phyloP scores from a whole-genome alignment of 2,797 vertebrate genomes.

The Acipenser transmontanus region DNA sequence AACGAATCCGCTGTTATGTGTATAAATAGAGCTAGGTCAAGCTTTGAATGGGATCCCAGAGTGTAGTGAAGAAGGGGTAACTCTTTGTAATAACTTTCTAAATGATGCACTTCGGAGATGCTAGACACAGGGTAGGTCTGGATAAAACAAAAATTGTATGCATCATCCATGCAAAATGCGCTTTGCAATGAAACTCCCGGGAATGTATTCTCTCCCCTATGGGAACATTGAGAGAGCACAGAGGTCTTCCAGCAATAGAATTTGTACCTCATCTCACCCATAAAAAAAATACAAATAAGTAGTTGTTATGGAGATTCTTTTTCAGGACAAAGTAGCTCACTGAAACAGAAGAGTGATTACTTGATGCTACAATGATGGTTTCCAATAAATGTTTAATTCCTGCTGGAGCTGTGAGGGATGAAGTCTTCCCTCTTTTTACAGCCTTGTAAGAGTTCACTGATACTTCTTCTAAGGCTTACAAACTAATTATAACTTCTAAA shows the following conservation, averaged over 20 bases:
- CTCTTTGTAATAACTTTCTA: too few species aligned
- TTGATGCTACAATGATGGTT: conserved; percentile 5
- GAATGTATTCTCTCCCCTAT: conserved; percentile 10
- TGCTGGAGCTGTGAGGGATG: not conserved
- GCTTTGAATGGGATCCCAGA: too few species aligned
- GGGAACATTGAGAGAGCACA: not conserved
- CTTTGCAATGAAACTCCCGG: not conserved
- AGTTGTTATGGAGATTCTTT: conserved; percentile 15
- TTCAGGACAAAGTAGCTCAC: conserved; percentile 3
- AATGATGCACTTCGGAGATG: too few species aligned
- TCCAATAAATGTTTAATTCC: conserved; percentile 12
- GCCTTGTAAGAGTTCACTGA: too few species aligned
- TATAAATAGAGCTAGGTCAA: too few species aligned
- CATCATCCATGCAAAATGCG: conserved; percentile 1
- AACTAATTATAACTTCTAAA: too few species aligned
- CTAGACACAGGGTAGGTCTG: too few species aligned
- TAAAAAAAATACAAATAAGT: conserved; percentile 13
- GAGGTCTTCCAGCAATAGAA: conserved; percentile 8
- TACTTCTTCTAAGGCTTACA: too few species aligned
- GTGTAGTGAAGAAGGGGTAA: too few species aligned
- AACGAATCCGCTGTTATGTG: too few species aligned
- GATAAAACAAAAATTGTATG: not conserved
- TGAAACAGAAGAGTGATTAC: conserved; percentile 18
- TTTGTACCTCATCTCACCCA: conserved; percentile 11
- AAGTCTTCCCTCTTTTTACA: not conserved